Evolutionary conservation across 2,888 invertebrate genomes (phyloP).

Genomic region (Agrilus biguttatus): DNA sequence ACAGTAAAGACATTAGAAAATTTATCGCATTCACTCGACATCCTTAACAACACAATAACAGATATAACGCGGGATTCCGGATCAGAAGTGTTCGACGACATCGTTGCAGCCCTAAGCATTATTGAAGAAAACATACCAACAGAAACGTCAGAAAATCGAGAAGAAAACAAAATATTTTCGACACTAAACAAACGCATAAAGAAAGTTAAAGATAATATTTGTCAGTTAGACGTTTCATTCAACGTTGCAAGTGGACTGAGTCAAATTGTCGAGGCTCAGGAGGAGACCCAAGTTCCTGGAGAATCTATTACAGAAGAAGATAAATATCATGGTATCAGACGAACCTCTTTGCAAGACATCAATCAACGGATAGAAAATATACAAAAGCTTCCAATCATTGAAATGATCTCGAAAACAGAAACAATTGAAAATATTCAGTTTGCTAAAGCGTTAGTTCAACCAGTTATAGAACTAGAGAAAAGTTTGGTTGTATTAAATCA

Average conservation of each 20-base stretch:
- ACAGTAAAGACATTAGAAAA: slow-evolving; percentile 33
- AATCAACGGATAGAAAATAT: slow-evolving; percentile 21
- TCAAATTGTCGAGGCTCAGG: slow-evolving; percentile 9
- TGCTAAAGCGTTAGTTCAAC: slow-evolving; percentile 15
- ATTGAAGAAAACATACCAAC: slow-evolving; percentile 23
- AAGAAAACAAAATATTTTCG: slow-evolving; percentile 18
- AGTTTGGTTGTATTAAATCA: slow-evolving; percentile 20
- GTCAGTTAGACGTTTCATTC: not conserved
- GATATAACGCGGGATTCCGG: slow-evolving; percentile 18
- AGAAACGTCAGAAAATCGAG: slow-evolving; percentile 16
- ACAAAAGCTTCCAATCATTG: slow-evolving; percentile 20
- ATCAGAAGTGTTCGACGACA: slow-evolving; percentile 21
- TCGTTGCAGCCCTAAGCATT: slow-evolving; percentile 22
- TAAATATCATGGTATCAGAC: not conserved
- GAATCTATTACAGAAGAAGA: slow-evolving; percentile 3
- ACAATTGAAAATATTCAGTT: slow-evolving; percentile 6
- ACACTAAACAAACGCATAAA: slow-evolving; percentile 19
- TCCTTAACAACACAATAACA: slow-evolving; percentile 23
- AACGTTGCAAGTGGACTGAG: slow-evolving; percentile 5
- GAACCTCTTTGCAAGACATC: slow-evolving; percentile 14
- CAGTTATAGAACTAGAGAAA: slow-evolving; percentile 20
- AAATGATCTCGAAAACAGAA: slow-evolving; percentile 6
- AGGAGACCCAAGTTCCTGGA: slow-evolving; percentile 1
- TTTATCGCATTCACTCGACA: slow-evolving; percentile 36
- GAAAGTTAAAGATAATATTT: slow-evolving; percentile 24